Evolutionary conservation across 2,888 invertebrate species (phyloP), one percentile per base, ranked within the genome.

Genomic region (Auanema sp.): DNA sequence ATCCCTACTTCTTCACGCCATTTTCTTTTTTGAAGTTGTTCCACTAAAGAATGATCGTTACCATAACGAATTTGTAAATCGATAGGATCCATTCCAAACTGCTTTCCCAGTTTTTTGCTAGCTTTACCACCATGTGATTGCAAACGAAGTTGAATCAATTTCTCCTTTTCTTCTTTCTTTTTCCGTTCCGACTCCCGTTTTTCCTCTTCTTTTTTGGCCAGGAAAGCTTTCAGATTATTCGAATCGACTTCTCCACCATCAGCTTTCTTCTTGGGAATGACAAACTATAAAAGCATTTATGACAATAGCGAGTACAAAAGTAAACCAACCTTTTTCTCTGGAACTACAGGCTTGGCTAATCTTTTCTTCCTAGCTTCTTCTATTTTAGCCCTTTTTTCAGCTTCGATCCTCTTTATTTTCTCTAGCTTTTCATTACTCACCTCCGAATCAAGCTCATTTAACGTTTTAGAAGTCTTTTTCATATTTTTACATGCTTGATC

Each of bases 91-190:
- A 75, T 55, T 40, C 79, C 79, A 47, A 79, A 79, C 23, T 78
- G 78, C 55, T 71, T 72, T 12, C 76, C 78, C 43, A 79, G 71
- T 60, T 79, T 79, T 60, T 78, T 79, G 56, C 71, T 79, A n/a
- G 79, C 79, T 71, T 74, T 73, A 60, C 79, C 79, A n/a, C 75
- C 74, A 54, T 72, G 68, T n/a, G 72, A 69, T 61, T 78, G 72
- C 61, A 79, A 54, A 51, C 79, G 53, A 47, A 76, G 65, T 56
- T 68, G 65, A 60, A 77, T 77, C 50, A 79, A 64, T 44, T 72
- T 68, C 11, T 79, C 76, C 33, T 65, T 63, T 41, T 72, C 68
- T 16, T 62, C 62, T 44, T 65, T 24, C 43, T 68, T 66, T 51
- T 71, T 65, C 56, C 67, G 64, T 43, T 60, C 71, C 42, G 64